phyloP scores from a whole-genome alignment of 2,797 vertebrate species.

The Peromyscus attwateri region DNA sequence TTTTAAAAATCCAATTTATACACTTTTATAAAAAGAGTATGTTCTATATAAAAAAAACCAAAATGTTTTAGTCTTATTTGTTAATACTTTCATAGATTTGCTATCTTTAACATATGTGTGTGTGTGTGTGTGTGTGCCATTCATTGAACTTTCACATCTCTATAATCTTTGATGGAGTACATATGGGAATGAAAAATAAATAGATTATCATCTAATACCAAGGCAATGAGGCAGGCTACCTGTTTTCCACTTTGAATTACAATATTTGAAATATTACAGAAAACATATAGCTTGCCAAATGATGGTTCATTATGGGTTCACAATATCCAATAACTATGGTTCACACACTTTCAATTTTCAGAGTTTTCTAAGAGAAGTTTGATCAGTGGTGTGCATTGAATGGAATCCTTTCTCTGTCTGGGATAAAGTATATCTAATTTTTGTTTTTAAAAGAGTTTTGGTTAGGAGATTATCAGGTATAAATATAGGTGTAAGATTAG shows the following conservation, averaged over 20 bases:
- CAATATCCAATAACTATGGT: constrained; percentile 57
- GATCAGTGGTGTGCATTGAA: constrained; percentile 9
- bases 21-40: constrained; percentile 8
- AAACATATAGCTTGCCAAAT: not conserved
- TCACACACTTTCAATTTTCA: constrained; percentile 58
- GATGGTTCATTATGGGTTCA: not conserved
- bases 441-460: constrained; percentile 41
- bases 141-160: constrained; percentile 26
- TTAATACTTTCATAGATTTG: not conserved
- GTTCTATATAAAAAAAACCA: not conserved
- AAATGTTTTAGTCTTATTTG: constrained; percentile 23
- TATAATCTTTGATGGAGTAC: constrained; percentile 42
- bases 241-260: constrained; percentile 33
- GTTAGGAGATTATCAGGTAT: constrained; percentile 2
- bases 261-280: constrained; percentile 56
- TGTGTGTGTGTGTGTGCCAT: not conserved
- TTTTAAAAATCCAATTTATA: not conserved
- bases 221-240: not conserved
- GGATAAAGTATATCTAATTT: constrained; percentile 26
- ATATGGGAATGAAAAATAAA: not conserved
- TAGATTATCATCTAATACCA: constrained; percentile 12
- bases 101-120: not conserved
- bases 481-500: not conserved
- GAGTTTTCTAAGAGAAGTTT: constrained; percentile 56
- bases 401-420: constrained; percentile 14